phyloP scores from a whole-genome alignment of 2,113 vertebrate species.

The Rhinogobius similis region DNA sequence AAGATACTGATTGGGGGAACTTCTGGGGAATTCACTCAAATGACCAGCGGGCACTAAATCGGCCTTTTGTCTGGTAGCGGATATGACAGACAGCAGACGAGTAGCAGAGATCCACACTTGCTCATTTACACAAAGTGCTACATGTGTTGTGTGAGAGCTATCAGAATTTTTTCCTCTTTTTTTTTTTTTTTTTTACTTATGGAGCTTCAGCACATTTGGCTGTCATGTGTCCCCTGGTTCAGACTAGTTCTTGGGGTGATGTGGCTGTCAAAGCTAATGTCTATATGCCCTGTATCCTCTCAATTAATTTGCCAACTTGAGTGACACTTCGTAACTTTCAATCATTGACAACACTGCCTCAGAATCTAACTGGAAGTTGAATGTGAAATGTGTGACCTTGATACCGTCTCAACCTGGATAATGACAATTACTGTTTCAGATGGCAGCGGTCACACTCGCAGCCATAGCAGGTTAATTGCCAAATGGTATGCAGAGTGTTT shows the following conservation, averaged over 20 bases:
- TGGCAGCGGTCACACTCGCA: background rate
- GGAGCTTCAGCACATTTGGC: constrained; percentile 13
- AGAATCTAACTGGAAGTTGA: too few relatives aligned
- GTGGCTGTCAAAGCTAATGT: constrained; percentile 11
- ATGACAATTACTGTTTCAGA: background rate
- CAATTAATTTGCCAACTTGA: constrained; percentile 1
- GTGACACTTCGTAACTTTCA: background rate
- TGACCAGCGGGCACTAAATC: constrained; percentile 51
- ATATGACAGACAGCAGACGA: constrained; percentile 19
- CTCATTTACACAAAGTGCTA: constrained; percentile 43
- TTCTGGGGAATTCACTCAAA: constrained; percentile 62
- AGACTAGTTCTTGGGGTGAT: constrained; percentile 2
- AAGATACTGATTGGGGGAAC: constrained; percentile 72
- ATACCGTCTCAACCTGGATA: background rate
- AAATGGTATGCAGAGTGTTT: too few relatives aligned
- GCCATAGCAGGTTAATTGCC: too few relatives aligned
- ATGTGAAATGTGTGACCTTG: background rate
- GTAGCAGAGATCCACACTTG: constrained; percentile 14
- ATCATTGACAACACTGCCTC: background rate
- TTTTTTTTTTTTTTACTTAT: constrained; percentile 2
- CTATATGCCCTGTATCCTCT: background rate
- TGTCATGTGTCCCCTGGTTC: constrained; percentile 25
- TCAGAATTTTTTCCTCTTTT: background rate
- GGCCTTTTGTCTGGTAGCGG: constrained; percentile 34
- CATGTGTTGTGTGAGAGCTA: constrained; percentile 26